Conservation (phyloP, 1,140 invertebrate genomes). For the Gonatopus flavifemur region DNA sequence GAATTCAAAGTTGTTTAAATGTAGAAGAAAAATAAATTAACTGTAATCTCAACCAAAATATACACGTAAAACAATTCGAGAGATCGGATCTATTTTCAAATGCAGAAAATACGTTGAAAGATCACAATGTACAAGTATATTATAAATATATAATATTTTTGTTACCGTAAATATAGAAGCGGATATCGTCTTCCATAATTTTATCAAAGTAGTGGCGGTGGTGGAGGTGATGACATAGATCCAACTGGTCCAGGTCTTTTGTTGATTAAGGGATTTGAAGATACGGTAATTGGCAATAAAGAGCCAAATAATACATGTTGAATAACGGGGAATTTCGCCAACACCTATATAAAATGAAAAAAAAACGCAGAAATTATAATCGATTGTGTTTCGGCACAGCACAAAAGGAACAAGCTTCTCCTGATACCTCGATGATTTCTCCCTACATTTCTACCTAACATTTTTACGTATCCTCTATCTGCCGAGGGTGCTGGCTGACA, state of each 20-base stretch:
- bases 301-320: slow-evolving; percentile 98
- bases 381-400: background rate
- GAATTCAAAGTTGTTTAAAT: too few species aligned
- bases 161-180: slow-evolving; percentile 17
- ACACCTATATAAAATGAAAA: slow-evolving; percentile 63
- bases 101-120: too few species aligned
- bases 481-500: too few species aligned
- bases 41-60: too few species aligned
- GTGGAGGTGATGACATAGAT: slow-evolving; percentile 16
- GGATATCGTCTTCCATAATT: background rate
- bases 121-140: slow-evolving; percentile 21
- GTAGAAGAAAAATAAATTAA: too few species aligned
- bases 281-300: slow-evolving; percentile 69
- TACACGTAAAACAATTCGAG: too few species aligned
- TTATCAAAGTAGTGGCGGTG: slow-evolving; percentile 15
- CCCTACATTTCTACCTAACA: too few species aligned
- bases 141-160: slow-evolving; percentile 21
- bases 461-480: too few species aligned
- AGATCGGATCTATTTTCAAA: too few species aligned
- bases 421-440: too few species aligned
- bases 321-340: slow-evolving; percentile 95
- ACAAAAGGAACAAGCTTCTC: background rate
- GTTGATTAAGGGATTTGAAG: slow-evolving; percentile 38
- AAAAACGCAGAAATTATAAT: slow-evolving; percentile 4
- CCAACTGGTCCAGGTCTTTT: slow-evolving; percentile 29